A percentile compares a stretch with the other conserved stretches of the same genome.
Evolutionary conservation across 2,888 invertebrate genomes (phyloP).

Genomic region (Drosophila rellima): DNA sequence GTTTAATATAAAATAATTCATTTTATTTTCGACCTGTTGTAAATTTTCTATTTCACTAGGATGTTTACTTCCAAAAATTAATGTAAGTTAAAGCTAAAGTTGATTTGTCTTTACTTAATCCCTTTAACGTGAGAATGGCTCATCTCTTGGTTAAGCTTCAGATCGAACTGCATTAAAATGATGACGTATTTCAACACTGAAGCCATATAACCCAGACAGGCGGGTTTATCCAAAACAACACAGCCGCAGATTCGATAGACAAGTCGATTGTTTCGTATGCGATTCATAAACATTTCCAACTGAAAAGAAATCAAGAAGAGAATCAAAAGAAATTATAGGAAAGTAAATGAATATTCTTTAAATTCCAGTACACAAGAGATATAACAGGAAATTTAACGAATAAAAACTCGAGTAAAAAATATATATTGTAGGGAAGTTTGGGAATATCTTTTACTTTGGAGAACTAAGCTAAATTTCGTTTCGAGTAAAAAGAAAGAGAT

Average conservation of each 20-base stretch:
- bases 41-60: too few species aligned
- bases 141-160: constrained; percentile 13
- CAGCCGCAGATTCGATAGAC: constrained; percentile 46
- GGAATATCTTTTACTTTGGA: too few species aligned
- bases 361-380: neutral
- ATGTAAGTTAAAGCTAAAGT: neutral
- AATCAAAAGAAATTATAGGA: neutral
- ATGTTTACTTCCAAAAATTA: neutral
- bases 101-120: neutral
- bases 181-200: constrained; percentile 54
- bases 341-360: neutral
- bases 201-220: constrained; percentile 48
- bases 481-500: neutral
- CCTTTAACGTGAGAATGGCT: neutral
- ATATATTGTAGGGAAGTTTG: too few species aligned
- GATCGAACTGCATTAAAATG: constrained; percentile 73
- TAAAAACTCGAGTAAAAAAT: too few species aligned
- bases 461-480: neutral
- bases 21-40: too few species aligned
- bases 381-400: neutral
- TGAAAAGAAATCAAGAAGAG: constrained; percentile 23
- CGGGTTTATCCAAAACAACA: constrained; percentile 52
- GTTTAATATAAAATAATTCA: too few species aligned
- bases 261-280: constrained; percentile 43
- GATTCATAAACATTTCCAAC: constrained; percentile 50